These are phyloP conservation scores for Cuculus canorus DNA, from an alignment of 2,797 vertebrate genomes.

Conservation along the genomic window DNA sequence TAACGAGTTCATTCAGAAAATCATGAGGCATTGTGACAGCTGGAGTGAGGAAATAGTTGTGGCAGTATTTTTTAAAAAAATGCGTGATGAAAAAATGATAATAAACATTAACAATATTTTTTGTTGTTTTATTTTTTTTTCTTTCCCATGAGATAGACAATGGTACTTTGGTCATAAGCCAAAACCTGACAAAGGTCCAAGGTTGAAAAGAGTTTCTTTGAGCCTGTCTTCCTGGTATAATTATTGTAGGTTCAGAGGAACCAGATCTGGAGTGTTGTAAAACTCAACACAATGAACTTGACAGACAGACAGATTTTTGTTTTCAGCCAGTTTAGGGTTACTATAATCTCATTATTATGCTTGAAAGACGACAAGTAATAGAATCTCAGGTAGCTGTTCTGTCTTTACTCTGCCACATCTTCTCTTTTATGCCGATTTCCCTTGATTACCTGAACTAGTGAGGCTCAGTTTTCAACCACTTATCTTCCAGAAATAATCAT, in stretches of 20 bases:
- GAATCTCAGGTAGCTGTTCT: slow-evolving; percentile 85
- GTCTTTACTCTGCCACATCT: slow-evolving; percentile 76
- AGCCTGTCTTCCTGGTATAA: slow-evolving; percentile 79
- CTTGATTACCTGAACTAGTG: slow-evolving; percentile 87
- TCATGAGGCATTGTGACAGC: slow-evolving; percentile 8
- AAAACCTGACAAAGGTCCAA: slow-evolving; percentile 71
- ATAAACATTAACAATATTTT: slow-evolving; percentile 18
- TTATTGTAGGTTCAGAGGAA: slow-evolving; percentile 85
- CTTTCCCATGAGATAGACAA: slow-evolving; percentile 59
- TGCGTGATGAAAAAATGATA: slow-evolving; percentile 36
- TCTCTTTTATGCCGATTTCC: slow-evolving; percentile 81
- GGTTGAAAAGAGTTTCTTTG: slow-evolving; percentile 79
- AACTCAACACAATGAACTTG: slow-evolving; percentile 92
- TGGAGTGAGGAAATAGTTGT: background rate
- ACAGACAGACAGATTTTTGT: slow-evolving; percentile 92
- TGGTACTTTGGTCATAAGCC: slow-evolving; percentile 69
- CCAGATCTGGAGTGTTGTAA: slow-evolving; percentile 86
- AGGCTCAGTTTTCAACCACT: slow-evolving; percentile 88
- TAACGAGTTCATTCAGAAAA: slow-evolving; percentile 30
- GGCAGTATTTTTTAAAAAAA: slow-evolving; percentile 5
- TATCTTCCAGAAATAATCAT: slow-evolving; percentile 89
- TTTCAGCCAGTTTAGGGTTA: slow-evolving; percentile 88
- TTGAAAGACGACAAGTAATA: slow-evolving; percentile 90
- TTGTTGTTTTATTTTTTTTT: background rate
- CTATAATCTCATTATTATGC: slow-evolving; percentile 87